Percentiles rank a stretch among this genome's conserved stretches.
Evolutionary conservation across 2,797 vertebrate species (phyloP).

Genomic region (Schizothorax lantsangensis): DNA sequence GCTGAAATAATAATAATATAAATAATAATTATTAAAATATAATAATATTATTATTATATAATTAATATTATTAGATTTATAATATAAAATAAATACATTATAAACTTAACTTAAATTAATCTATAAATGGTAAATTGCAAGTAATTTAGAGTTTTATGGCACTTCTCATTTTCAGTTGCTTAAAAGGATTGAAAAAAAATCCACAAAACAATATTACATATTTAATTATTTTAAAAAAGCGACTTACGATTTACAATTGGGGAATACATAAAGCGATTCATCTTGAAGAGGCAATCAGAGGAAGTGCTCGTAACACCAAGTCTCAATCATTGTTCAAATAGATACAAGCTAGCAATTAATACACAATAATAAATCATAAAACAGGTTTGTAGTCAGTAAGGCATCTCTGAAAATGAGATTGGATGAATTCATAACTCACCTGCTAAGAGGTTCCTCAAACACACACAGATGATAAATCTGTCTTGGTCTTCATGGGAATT

Average conservation of each 20-base stretch:
- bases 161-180: background rate
- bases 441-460: background rate
- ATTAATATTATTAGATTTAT: too few species aligned
- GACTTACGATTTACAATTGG: too few species aligned
- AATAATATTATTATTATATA: too few species aligned
- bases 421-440: background rate
- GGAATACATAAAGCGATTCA: too few species aligned
- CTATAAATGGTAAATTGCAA: background rate
- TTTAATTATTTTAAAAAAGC: background rate
- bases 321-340: too few species aligned
- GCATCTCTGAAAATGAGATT: background rate
- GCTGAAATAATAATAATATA: too few species aligned
- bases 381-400: background rate
- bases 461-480: background rate
- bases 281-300: too few species aligned
- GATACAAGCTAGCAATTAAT: background rate
- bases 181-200: background rate
- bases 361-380: background rate
- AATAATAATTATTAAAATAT: too few species aligned
- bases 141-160: background rate
- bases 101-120: background rate
- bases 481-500: background rate
- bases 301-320: too few species aligned
- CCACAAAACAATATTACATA: background rate
- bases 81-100: too few species aligned